Conservation (phyloP, 35 echinoderm and acorn worm species). For the Ophiothrix spiculata region DNA sequence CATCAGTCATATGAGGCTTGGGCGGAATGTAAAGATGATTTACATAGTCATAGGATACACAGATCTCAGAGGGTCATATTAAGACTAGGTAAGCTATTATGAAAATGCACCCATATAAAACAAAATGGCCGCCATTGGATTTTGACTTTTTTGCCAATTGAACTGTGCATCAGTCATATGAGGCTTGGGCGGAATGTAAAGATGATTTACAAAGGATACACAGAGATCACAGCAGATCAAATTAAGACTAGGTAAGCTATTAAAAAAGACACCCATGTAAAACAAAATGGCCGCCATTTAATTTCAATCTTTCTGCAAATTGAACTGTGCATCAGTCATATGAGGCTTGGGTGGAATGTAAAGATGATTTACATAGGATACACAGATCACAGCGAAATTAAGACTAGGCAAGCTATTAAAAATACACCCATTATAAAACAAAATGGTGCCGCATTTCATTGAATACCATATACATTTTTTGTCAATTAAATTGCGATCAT, state of each 20-base stretch:
- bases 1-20: not conserved
- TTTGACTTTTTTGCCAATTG: not conserved
- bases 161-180: not conserved
- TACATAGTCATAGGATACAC: not conserved
- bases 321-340: not conserved
- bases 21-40: not conserved
- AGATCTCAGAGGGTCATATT: not conserved
- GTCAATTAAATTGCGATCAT: too few relatives aligned
- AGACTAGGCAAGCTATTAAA: too few relatives aligned
- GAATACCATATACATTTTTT: too few relatives aligned
- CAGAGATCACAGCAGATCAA: not conserved
- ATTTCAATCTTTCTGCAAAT: not conserved
- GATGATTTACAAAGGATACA: not conserved
- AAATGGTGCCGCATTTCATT: too few relatives aligned
- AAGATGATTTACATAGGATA: not conserved
- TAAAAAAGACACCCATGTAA: too few relatives aligned
- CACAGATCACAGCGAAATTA: not conserved
- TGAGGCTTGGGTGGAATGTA: not conserved
- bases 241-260: not conserved
- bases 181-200: not conserved
- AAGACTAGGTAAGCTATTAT: too few relatives aligned
- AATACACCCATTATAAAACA: too few relatives aligned
- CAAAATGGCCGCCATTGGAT: not conserved
- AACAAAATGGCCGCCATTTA: not conserved
- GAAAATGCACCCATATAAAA: too few relatives aligned